phyloP scores from a whole-genome alignment of 2,888 invertebrate species.

The Meganola albula region DNA sequence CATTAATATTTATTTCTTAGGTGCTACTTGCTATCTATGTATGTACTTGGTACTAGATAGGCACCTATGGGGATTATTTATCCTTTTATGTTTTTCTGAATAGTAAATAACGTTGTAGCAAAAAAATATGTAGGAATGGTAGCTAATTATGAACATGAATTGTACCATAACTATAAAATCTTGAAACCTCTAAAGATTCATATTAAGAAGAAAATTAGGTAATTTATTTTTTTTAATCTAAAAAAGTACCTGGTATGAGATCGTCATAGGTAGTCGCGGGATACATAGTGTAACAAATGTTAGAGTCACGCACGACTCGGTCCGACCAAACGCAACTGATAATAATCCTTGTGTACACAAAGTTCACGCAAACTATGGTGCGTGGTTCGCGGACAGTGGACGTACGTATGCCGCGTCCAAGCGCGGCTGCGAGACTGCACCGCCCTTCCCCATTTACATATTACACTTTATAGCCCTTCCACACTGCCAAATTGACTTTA shows the following conservation, averaged over 20 bases:
- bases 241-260: conserved; percentile 51
- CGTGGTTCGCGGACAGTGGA: conserved; percentile 32
- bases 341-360: conserved; percentile 35
- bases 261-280: conserved; percentile 63
- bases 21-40: no score
- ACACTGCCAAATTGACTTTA: conserved; percentile 74
- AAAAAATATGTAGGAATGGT: no score
- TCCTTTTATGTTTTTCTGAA: no score
- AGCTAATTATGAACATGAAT: no score
- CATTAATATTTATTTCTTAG: no score
- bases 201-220: no score
- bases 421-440: conserved; percentile 58
- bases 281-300: conserved; percentile 50
- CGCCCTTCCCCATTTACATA: conserved; percentile 74
- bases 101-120: no score
- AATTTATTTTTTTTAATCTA: conserved; percentile 1
- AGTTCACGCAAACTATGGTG: conserved; percentile 31
- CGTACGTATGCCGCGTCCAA: conserved; percentile 46
- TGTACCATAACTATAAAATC: no score
- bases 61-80: no score
- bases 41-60: no score
- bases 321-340: no score
- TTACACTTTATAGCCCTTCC: conserved; percentile 69
- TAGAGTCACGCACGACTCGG: conserved; percentile 29
- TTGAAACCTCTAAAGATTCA: no score